Evolutionary conservation across 2,113 vertebrate genomes (phyloP).

Genomic region (Paedocypris sp.): DNA sequence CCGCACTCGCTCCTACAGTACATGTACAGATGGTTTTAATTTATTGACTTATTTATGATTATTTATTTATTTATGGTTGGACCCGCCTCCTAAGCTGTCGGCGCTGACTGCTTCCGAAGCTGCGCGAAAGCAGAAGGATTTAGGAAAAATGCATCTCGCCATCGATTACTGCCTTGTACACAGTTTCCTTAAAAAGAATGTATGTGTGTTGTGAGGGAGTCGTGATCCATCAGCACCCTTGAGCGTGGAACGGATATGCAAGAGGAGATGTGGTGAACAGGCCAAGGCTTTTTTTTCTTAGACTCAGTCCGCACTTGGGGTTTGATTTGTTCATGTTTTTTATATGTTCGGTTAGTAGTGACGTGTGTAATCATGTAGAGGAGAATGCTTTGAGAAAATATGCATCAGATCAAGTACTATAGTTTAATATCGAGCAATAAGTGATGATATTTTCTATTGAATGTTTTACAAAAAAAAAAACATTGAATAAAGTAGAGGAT

Average conservation of each 20-base stretch:
- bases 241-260: slow-evolving; percentile 17
- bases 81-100: slow-evolving; percentile 15
- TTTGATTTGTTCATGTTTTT: slow-evolving; percentile 51
- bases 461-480: slow-evolving; percentile 67
- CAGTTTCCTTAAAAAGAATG: slow-evolving; percentile 63
- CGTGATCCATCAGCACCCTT: slow-evolving; percentile 38
- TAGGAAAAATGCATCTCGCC: slow-evolving; percentile 30
- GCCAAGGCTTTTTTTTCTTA: slow-evolving; percentile 14
- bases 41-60: slow-evolving; percentile 51
- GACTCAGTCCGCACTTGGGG: slow-evolving; percentile 34
- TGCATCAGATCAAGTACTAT: slow-evolving; percentile 60
- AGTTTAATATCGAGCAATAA: slow-evolving; percentile 67
- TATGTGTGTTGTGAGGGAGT: slow-evolving; percentile 47
- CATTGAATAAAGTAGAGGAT: slow-evolving; percentile 69
- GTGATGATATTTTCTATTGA: slow-evolving; percentile 64
- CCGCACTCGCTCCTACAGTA: slow-evolving; percentile 8
- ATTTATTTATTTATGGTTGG: slow-evolving; percentile 47
- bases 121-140: slow-evolving; percentile 6
- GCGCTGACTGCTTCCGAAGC: slow-evolving; percentile 19
- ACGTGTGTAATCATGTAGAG: slow-evolving; percentile 51
- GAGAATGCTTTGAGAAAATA: slow-evolving; percentile 56
- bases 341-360: slow-evolving; percentile 49
- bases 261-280: slow-evolving; percentile 13
- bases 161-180: slow-evolving; percentile 60
- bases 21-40: slow-evolving; percentile 55